Evolutionary conservation across 2,113 vertebrate genomes (phyloP).

Genomic region (Hyperopisus bebe): DNA sequence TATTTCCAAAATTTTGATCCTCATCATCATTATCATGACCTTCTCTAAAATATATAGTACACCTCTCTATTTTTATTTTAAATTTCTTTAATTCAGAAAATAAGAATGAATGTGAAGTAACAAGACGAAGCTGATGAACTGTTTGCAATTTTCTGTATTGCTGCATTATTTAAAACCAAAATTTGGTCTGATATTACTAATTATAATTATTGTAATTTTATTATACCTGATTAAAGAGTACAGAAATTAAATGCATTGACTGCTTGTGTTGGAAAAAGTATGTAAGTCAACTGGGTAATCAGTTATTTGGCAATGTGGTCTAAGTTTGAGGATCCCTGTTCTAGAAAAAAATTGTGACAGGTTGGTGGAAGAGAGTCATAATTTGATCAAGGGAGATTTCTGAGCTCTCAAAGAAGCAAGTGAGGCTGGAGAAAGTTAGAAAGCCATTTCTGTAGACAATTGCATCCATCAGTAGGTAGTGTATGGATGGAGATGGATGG

Average conservation of each 20-base stretch:
- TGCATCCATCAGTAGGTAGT: neutral
- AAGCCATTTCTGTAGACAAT: neutral
- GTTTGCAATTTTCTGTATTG: neutral
- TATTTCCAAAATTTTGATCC: neutral
- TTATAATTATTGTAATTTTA: neutral
- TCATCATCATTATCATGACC: neutral
- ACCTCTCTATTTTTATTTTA: neutral
- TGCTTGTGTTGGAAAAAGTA: neutral
- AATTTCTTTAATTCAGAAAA: neutral
- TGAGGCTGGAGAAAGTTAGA: neutral
- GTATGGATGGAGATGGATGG: neutral
- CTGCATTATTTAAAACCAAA: neutral
- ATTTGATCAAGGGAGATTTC: neutral
- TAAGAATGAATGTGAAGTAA: neutral
- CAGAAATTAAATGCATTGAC: neutral
- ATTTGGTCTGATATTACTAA: neutral
- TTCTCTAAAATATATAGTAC: neutral
- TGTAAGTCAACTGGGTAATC: neutral
- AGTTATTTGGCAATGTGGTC: neutral
- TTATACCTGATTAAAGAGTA: neutral
- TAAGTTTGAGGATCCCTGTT: neutral
- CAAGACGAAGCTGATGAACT: neutral
- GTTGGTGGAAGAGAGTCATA: neutral
- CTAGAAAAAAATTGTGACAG: neutral
- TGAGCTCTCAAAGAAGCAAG: neutral